Conservation (phyloP, 2,888 invertebrate genomes). For the Lasioglossum calceatum region DNA sequence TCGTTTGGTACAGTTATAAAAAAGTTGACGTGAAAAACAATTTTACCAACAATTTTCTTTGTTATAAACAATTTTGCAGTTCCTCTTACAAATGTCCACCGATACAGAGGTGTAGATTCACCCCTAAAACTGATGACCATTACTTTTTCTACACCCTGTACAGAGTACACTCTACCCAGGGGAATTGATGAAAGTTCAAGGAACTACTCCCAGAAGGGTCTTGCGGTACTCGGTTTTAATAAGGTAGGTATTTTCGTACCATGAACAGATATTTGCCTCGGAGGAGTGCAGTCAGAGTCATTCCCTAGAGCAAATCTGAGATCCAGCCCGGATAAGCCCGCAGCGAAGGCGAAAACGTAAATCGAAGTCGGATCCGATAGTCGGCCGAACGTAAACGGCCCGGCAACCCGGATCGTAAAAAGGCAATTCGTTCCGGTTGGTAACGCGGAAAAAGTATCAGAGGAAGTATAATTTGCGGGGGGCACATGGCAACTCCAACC, state of each 20-base stretch:
- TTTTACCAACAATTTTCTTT: too few species aligned
- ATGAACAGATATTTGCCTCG: not conserved
- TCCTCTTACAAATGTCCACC: too few species aligned
- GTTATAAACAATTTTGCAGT: too few species aligned
- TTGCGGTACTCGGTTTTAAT: not conserved
- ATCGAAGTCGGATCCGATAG: constrained; percentile 47
- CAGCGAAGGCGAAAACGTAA: constrained; percentile 49
- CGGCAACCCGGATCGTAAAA: constrained; percentile 19
- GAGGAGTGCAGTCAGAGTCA: constrained; percentile 12
- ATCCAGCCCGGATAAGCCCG: constrained; percentile 39
- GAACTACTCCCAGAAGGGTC: not conserved
- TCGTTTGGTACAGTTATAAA: too few species aligned
- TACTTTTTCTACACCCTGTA: too few species aligned
- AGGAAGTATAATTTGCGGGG: constrained; percentile 12
- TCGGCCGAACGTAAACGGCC: constrained; percentile 31
- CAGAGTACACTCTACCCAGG: not conserved
- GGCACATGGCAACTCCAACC: not conserved
- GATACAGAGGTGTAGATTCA: too few species aligned
- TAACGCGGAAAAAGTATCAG: constrained; percentile 25
- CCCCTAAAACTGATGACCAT: too few species aligned
- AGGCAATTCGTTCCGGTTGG: constrained; percentile 41
- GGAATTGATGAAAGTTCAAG: constrained; percentile 4
- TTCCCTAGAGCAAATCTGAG: constrained; percentile 34
- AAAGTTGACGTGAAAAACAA: too few species aligned
- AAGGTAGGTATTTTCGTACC: not conserved